A percentile compares a stretch with the other conserved stretches of the same genome.
Conservation (phyloP, 2,888 invertebrate genomes). For the Latrodectus hesperus region DNA sequence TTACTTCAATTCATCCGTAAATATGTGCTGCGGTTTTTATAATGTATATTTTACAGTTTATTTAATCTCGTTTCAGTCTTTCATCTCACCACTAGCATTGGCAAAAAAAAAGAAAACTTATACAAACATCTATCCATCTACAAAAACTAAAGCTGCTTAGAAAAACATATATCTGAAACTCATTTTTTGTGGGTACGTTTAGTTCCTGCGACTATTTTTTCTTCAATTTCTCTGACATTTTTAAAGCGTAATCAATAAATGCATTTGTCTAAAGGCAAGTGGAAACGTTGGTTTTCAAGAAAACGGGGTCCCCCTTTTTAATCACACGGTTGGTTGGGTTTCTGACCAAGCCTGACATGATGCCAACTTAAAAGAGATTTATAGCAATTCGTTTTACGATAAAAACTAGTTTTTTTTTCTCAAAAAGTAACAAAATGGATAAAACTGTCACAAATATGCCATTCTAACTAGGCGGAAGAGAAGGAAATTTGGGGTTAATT, state of each 20-base stretch:
- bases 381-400: constrained; percentile 60
- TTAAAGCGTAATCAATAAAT: constrained; percentile 43
- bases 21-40: constrained; percentile 2
- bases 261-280: constrained; percentile 31
- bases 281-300: constrained; percentile 48
- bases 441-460: not conserved
- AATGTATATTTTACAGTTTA: constrained; percentile 9
- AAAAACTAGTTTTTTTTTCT: constrained; percentile 30
- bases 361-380: constrained; percentile 56
- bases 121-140: constrained; percentile 1
- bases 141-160: constrained; percentile 37
- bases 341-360: constrained; percentile 51
- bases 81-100: not conserved
- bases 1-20: constrained; percentile 1
- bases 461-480: not conserved
- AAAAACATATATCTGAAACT: constrained; percentile 27
- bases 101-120: not conserved
- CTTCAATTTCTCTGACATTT: not conserved
- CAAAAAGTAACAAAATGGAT: not conserved
- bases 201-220: not conserved
- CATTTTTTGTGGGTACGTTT: constrained; percentile 21
- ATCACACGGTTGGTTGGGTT: constrained; percentile 57
- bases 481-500: no score
- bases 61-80: not conserved
- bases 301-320: constrained; percentile 44